Percentiles rank a stretch among this genome's conserved stretches.
These are phyloP conservation scores for Pseudochirops cupreus DNA, from an alignment of 2,797 vertebrate species.

Conservation along the genomic window DNA sequence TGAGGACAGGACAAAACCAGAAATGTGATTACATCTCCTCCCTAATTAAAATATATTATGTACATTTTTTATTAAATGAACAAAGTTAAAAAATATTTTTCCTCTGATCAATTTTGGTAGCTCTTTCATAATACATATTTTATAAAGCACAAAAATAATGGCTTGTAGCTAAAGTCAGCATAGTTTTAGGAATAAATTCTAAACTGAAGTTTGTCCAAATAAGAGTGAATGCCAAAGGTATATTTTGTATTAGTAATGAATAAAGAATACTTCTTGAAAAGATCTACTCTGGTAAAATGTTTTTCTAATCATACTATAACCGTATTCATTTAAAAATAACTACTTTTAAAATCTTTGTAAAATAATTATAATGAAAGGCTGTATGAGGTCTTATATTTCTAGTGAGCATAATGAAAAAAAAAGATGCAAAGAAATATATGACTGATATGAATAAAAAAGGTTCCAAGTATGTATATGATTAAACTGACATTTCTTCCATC, in stretches of 20 bases:
- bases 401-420: background rate
- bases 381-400: background rate
- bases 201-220: background rate
- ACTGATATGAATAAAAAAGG: background rate
- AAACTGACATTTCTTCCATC: constrained; percentile 14
- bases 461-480: background rate
- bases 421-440: background rate
- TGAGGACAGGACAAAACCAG: background rate
- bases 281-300: background rate
- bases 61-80: background rate
- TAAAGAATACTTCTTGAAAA: background rate
- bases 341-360: background rate
- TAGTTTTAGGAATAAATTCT: background rate
- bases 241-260: background rate
- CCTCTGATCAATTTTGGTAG: background rate
- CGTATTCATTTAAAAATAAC: background rate
- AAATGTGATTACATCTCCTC: background rate
- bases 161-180: background rate
- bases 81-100: background rate
- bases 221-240: background rate
- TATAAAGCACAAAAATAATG: background rate
- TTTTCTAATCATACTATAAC: background rate
- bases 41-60: background rate
- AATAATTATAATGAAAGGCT: background rate
- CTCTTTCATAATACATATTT: background rate